Evolutionary conservation across 1,140 invertebrate genomes (phyloP).

Genomic region (Zaprionus camerounensis): DNA sequence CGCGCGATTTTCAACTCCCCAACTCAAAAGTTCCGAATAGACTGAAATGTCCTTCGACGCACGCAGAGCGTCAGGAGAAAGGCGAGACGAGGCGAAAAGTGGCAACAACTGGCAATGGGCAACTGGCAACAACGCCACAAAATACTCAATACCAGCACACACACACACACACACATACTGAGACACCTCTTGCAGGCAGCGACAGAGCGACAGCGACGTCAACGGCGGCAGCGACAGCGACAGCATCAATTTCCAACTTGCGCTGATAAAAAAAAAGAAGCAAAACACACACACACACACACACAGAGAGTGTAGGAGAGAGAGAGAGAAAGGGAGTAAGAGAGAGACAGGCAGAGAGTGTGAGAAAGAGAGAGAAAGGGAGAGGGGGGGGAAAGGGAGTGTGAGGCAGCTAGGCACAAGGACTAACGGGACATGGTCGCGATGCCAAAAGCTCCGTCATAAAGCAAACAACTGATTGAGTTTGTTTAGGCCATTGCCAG

Average conservation of each 20-base stretch:
- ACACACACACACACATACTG: slow-evolving; percentile 40
- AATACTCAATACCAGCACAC: slow-evolving; percentile 37
- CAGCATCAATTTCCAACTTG: slow-evolving; percentile 54
- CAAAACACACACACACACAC: slow-evolving; percentile 32
- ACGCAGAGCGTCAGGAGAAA: slow-evolving; percentile 37
- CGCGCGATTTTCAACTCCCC: slow-evolving; percentile 63
- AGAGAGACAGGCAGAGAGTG: not conserved
- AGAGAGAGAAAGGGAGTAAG: not conserved
- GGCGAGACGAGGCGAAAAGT: slow-evolving; percentile 36
- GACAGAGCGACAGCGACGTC: slow-evolving; percentile 31
- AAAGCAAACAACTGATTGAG: slow-evolving; percentile 66
- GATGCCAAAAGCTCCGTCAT: slow-evolving; percentile 54
- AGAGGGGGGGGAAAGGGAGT: not conserved
- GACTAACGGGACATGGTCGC: slow-evolving; percentile 43
- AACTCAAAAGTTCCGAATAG: slow-evolving; percentile 68
- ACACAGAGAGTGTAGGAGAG: not conserved
- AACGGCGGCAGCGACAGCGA: slow-evolving; percentile 29
- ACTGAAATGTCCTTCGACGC: slow-evolving; percentile 63
- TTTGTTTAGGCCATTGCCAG: slow-evolving; percentile 58
- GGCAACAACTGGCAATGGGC: slow-evolving; percentile 33
- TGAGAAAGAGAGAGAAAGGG: not conserved
- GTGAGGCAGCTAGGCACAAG: slow-evolving; percentile 34
- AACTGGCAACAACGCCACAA: slow-evolving; percentile 44
- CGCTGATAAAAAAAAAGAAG: slow-evolving; percentile 40
- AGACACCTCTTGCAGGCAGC: slow-evolving; percentile 24